Base-by-base conservation (phyloP, 1,140 invertebrate genomes). In the Acyrthosiphon pisum region DNA sequence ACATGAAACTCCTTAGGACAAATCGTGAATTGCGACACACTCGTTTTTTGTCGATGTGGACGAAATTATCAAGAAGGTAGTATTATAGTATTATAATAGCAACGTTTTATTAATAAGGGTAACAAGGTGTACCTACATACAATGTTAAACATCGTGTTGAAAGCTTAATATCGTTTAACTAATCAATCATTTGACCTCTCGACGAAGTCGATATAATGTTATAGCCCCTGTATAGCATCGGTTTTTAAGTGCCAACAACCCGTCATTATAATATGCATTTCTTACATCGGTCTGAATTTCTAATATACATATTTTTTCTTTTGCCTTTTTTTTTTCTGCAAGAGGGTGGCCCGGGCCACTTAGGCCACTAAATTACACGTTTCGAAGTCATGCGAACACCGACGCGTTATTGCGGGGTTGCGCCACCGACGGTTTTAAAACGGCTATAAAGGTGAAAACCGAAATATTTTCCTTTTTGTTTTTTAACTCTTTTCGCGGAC, bases 111-210 rank as follows among this genome's bases (percentile, higher is more conserved):
- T 53, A 90, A 35, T n/a, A 53, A 26, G 35, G 87, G 87, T 46
- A 87, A 87, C 86, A 30, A 86, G 84, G 84, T 41, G 44, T 86
- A 86, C 41, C 37, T 84, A 41, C 37, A 76, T 46, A 48, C 44
- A 87, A 88, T 22, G 87, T 88, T 60, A 90, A 41, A 90, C 53
- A 56, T 41, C 53, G 26, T 37, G 88, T 90, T 60, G 88, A 90
- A 53, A 56, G 88, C 88, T 90, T 56, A 56, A 90, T 56, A 37
- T 37, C 88, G 50, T 90, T 90, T 90, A 90, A 90, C 91, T 30
- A 92, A 92, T 92, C 91, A 92, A 92, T 92, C 91, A 92, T 92
- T 92, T 84, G 91, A 92, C 91, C 91, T 92, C 76, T 92, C 76
- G 76, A 92, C 91, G 46, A 48, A 81, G 91, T 92, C 76, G 91